These are phyloP conservation scores for Mystacides longicornis DNA, from an alignment of 2,888 invertebrate genomes.

Conservation along the genomic window DNA sequence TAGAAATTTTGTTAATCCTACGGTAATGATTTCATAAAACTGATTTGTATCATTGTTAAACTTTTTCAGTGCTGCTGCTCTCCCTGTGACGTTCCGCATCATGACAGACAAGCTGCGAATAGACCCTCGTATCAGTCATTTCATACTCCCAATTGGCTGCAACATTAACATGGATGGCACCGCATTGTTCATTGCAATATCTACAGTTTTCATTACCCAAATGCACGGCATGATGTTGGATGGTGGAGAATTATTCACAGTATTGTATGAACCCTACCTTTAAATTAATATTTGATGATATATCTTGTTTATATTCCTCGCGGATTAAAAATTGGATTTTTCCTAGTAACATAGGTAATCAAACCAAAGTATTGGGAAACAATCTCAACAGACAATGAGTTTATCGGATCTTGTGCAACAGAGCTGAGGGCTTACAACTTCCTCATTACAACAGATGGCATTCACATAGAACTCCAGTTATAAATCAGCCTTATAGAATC, in stretches of 20 bases:
- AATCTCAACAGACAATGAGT: too few species aligned
- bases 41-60: neutral
- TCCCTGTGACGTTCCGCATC: constrained; percentile 80
- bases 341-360: too few species aligned
- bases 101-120: constrained; percentile 78
- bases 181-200: constrained; percentile 79
- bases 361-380: too few species aligned
- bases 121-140: constrained; percentile 75
- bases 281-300: too few species aligned
- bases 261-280: too few species aligned
- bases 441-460: too few species aligned
- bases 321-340: too few species aligned
- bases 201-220: constrained; percentile 85
- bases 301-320: too few species aligned
- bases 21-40: neutral
- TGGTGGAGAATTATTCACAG: constrained; percentile 77
- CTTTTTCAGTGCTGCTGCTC: constrained; percentile 67
- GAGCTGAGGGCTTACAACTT: too few species aligned
- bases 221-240: constrained; percentile 77
- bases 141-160: constrained; percentile 85
- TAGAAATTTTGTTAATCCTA: neutral
- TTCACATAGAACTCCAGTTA: too few species aligned
- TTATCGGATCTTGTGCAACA: too few species aligned
- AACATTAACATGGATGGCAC: constrained; percentile 93
- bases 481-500: too few species aligned